Evolutionary conservation across 2,888 invertebrate genomes (phyloP).

Genomic region (Aricia artaxerxes): DNA sequence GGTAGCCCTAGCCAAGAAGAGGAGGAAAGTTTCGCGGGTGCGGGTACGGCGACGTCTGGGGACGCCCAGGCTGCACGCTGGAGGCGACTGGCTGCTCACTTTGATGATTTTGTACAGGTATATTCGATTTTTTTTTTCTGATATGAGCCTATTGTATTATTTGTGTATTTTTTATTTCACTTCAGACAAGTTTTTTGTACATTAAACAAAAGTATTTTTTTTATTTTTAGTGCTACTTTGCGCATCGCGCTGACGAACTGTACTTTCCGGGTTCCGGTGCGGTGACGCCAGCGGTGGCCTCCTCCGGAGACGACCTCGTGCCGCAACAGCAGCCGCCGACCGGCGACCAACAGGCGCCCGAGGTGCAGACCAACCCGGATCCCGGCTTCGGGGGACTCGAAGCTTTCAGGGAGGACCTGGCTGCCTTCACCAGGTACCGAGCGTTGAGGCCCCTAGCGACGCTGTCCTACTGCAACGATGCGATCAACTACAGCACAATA

Average conservation of each 20-base stretch:
- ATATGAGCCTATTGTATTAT: too few species aligned
- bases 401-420: slow-evolving; percentile 90
- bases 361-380: slow-evolving; percentile 50
- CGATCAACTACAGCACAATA: slow-evolving; percentile 92
- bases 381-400: slow-evolving; percentile 79
- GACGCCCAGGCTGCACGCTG: slow-evolving; percentile 84
- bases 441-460: slow-evolving; percentile 90
- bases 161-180: too few species aligned
- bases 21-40: slow-evolving; percentile 63
- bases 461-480: slow-evolving; percentile 93
- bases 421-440: slow-evolving; percentile 88
- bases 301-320: slow-evolving; percentile 42
- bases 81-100: slow-evolving; percentile 90
- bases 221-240: slow-evolving; percentile 86
- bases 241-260: slow-evolving; percentile 86
- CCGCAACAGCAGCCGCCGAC: slow-evolving; percentile 43
- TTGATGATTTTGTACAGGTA: slow-evolving; percentile 89
- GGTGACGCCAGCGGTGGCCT: slow-evolving; percentile 50
- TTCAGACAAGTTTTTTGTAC: too few species aligned
- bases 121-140: neutral
- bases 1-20: slow-evolving; percentile 46
- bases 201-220: too few species aligned
- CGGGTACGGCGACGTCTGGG: slow-evolving; percentile 61
- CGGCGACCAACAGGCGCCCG: slow-evolving; percentile 46
- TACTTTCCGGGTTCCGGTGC: slow-evolving; percentile 75